phyloP scores from a whole-genome alignment of 1,140 invertebrate genomes.

The Drosophila fuyamai region DNA sequence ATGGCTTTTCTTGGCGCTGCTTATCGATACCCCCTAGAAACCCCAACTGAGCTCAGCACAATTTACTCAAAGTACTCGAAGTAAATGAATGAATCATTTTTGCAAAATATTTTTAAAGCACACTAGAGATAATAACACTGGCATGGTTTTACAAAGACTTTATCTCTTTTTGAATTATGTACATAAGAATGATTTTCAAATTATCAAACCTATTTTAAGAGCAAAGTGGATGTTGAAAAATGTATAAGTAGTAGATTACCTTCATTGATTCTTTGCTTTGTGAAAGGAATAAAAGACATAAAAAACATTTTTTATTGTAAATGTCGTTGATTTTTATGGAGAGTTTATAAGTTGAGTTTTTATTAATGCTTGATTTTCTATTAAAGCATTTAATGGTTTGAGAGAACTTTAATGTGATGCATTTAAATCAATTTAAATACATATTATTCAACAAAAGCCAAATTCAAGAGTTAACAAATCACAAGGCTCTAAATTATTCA shows the following conservation, averaged over 20 bases:
- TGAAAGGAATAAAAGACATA: no score
- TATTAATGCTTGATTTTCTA: no score
- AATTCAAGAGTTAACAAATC: not conserved
- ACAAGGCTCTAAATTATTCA: constrained; percentile 37
- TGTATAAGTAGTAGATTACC: not conserved
- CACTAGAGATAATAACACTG: constrained; percentile 23
- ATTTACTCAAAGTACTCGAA: not conserved
- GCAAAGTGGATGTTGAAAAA: constrained; percentile 3
- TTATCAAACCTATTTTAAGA: not conserved
- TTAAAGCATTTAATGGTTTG: no score
- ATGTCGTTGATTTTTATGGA: no score
- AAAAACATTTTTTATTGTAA: no score
- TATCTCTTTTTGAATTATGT: constrained; percentile 19
- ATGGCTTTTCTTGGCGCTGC: constrained; percentile 1
- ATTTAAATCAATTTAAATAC: no score
- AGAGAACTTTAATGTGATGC: no score
- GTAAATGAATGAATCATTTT: constrained; percentile 23
- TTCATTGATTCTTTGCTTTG: no score
- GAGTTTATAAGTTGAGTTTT: no score
- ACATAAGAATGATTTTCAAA: constrained; percentile 31
- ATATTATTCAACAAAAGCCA: not conserved
- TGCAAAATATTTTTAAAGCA: constrained; percentile 13
- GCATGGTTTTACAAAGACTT: constrained; percentile 4
- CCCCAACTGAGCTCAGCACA: not conserved
- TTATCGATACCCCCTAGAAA: constrained; percentile 16